These are phyloP conservation scores for Hypsopygia costalis DNA, from an alignment of 2,888 invertebrate species.

Conservation along the genomic window DNA sequence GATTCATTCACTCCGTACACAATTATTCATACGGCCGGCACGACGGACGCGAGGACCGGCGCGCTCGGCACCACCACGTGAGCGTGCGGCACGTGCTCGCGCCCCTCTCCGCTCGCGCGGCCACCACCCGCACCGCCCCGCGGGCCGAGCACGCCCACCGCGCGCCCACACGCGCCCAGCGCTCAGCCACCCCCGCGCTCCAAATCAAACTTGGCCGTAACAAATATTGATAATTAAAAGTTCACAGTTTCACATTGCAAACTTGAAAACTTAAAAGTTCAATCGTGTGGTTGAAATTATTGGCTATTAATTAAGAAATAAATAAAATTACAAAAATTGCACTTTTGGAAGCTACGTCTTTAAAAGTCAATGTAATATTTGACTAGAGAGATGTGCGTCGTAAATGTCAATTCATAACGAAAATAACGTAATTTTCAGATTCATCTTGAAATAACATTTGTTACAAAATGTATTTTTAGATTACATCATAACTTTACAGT, in stretches of 20 bases:
- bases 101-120: slow-evolving; percentile 37
- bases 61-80: slow-evolving; percentile 68
- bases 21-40: slow-evolving; percentile 77
- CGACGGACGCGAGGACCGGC: slow-evolving; percentile 55
- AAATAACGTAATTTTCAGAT: too few relatives aligned
- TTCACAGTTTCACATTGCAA: slow-evolving; percentile 9
- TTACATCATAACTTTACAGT: too few relatives aligned
- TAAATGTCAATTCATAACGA: too few relatives aligned
- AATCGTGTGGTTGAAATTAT: background rate
- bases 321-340: too few relatives aligned
- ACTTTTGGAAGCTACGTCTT: too few relatives aligned
- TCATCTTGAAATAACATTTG: too few relatives aligned
- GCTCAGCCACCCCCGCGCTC: slow-evolving; percentile 20
- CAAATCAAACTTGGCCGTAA: slow-evolving; percentile 16
- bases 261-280: slow-evolving; percentile 6
- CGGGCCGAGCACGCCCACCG: slow-evolving; percentile 43
- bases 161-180: slow-evolving; percentile 26
- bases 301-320: too few relatives aligned
- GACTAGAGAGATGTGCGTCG: too few relatives aligned
- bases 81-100: slow-evolving; percentile 73
- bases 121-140: slow-evolving; percentile 37
- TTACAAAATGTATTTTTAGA: too few relatives aligned
- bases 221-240: slow-evolving; percentile 18
- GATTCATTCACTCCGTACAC: slow-evolving; percentile 78
- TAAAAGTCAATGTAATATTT: too few relatives aligned